These are phyloP conservation scores for Gortyna flavago DNA, from an alignment of 2,888 invertebrate genomes.

Conservation along the genomic window DNA sequence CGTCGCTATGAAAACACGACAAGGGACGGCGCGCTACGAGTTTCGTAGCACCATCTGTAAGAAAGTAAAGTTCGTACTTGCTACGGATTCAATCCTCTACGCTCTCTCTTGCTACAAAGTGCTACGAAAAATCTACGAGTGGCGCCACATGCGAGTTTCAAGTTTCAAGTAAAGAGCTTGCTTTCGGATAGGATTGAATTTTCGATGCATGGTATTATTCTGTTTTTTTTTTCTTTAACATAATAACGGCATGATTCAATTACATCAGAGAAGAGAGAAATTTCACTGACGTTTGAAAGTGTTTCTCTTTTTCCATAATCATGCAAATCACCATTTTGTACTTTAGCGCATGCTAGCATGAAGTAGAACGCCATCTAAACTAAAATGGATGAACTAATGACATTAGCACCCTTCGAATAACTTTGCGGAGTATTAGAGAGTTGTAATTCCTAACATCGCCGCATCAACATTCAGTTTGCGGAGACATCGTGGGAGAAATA, in stretches of 20 bases:
- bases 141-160: not conserved
- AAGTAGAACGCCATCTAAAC: not conserved
- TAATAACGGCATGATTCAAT: not conserved
- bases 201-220: not conserved
- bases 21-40: not conserved
- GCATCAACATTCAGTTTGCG: not conserved
- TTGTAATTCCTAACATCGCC: not conserved
- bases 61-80: not conserved
- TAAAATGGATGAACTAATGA: not conserved
- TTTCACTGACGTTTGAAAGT: not conserved
- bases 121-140: conserved; percentile 2
- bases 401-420: too few species aligned
- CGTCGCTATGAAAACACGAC: conserved; percentile 11
- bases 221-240: too few species aligned
- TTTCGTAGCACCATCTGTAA: conserved; percentile 17
- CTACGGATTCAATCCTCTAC: not conserved
- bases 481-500: not conserved
- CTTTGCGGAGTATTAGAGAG: not conserved
- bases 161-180: not conserved
- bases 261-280: not conserved
- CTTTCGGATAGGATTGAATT: not conserved
- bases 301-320: not conserved
- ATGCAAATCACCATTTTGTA: not conserved
- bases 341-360: not conserved
- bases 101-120: not conserved